Conservation (phyloP, 2,113 vertebrate genomes). For the Lepidothrix coronata region DNA sequence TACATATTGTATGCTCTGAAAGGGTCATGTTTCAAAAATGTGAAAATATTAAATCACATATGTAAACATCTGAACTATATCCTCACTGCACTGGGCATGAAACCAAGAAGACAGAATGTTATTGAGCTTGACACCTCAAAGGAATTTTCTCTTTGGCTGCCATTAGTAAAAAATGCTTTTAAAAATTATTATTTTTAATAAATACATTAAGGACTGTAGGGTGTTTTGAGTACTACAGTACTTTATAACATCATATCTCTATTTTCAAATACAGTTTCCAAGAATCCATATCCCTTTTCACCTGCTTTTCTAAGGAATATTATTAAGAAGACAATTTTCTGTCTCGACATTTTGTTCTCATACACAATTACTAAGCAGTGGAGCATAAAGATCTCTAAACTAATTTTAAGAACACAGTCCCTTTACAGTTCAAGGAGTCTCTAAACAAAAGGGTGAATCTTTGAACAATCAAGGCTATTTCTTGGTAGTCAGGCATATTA, state of each 20-base stretch:
- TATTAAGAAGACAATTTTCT: background rate
- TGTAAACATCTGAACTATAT: background rate
- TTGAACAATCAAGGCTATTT: background rate
- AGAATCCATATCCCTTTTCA: background rate
- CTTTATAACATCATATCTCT: background rate
- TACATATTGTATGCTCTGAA: background rate
- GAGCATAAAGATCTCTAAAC: background rate
- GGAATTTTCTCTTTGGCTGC: background rate
- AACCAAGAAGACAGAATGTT: background rate
- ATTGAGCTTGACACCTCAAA: background rate
- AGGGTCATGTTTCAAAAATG: background rate
- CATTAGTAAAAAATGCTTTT: background rate
- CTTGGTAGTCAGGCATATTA: background rate
- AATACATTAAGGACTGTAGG: background rate
- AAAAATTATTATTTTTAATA: background rate
- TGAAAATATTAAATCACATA: background rate
- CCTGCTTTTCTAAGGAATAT: background rate
- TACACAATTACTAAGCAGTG: background rate
- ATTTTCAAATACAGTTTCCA: background rate
- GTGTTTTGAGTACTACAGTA: background rate
- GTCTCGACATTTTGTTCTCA: background rate
- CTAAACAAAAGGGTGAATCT: background rate
- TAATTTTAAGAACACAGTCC: background rate
- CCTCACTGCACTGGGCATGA: background rate
- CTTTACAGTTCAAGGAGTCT: background rate